These are phyloP conservation scores for Hirtodrosophila confusa DNA, from an alignment of 2,888 invertebrate genomes.

Conservation along the genomic window DNA sequence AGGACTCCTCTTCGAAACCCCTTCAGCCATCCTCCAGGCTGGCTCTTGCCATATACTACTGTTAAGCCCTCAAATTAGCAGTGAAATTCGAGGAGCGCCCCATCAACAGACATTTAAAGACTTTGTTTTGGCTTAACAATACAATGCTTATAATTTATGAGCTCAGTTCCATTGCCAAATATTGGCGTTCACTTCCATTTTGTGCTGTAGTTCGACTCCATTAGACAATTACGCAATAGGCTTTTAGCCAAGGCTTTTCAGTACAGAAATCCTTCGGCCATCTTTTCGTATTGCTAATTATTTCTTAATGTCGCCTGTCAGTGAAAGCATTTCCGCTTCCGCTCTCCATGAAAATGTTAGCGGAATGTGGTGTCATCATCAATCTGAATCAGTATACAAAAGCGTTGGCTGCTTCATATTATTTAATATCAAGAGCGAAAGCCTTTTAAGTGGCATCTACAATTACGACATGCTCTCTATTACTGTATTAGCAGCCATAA, in stretches of 20 bases:
- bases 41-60: neutral
- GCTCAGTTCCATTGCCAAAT: constrained; percentile 29
- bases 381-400: constrained; percentile 61
- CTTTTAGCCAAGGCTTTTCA: constrained; percentile 49
- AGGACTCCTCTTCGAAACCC: too few species aligned
- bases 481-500: constrained; percentile 45
- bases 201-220: constrained; percentile 49
- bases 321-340: constrained; percentile 65
- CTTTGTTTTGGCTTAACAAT: constrained; percentile 48
- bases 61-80: constrained; percentile 26
- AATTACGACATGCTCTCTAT: constrained; percentile 37
- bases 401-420: constrained; percentile 4
- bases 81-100: neutral
- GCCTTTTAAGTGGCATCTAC: constrained; percentile 43
- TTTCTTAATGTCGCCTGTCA: constrained; percentile 65
- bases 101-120: constrained; percentile 55
- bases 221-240: constrained; percentile 69
- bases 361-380: constrained; percentile 55
- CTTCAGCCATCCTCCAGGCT: too few species aligned
- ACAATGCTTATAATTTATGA: constrained; percentile 55
- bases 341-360: constrained; percentile 47
- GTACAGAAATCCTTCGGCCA: constrained; percentile 18
- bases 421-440: constrained; percentile 25
- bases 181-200: constrained; percentile 34
- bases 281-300: constrained; percentile 60